Evolutionary conservation across 2,797 vertebrate species (phyloP).

Genomic region (Mus caroli): DNA sequence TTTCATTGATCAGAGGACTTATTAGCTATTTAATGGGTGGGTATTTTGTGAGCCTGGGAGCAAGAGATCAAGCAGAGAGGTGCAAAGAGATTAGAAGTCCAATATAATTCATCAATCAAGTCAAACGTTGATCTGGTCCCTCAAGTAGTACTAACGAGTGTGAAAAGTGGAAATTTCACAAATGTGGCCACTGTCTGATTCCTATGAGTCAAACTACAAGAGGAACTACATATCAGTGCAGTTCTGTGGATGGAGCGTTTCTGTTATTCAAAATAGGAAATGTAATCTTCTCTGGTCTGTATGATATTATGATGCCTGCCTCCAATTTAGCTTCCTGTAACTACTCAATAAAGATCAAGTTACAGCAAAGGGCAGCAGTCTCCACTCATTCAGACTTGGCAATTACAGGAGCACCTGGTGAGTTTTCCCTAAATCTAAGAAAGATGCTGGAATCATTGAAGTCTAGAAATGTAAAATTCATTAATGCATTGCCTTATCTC

Average conservation of each 20-base stretch:
- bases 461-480: constrained; percentile 34
- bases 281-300: constrained; percentile 38
- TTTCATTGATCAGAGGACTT: background rate
- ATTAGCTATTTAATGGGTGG: background rate
- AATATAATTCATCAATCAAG: constrained; percentile 6
- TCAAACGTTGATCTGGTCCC: constrained; percentile 37
- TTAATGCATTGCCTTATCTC: constrained; percentile 33
- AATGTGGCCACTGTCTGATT: constrained; percentile 11
- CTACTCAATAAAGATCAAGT: constrained; percentile 34
- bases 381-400: constrained; percentile 25
- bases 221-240: constrained; percentile 11
- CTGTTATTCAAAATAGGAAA: constrained; percentile 15
- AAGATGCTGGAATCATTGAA: constrained; percentile 22
- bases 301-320: constrained; percentile 15
- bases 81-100: constrained; percentile 23
- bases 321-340: constrained; percentile 18
- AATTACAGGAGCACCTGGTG: background rate
- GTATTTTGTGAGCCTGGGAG: background rate
- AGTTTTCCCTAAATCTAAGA: constrained; percentile 10
- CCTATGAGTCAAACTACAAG: constrained; percentile 27
- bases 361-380: constrained; percentile 20
- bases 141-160: constrained; percentile 16
- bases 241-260: background rate
- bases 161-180: constrained; percentile 35
- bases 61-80: background rate